These are phyloP conservation scores for Diorhabda carinulata DNA, from an alignment of 1,140 invertebrate genomes.

Conservation along the genomic window DNA sequence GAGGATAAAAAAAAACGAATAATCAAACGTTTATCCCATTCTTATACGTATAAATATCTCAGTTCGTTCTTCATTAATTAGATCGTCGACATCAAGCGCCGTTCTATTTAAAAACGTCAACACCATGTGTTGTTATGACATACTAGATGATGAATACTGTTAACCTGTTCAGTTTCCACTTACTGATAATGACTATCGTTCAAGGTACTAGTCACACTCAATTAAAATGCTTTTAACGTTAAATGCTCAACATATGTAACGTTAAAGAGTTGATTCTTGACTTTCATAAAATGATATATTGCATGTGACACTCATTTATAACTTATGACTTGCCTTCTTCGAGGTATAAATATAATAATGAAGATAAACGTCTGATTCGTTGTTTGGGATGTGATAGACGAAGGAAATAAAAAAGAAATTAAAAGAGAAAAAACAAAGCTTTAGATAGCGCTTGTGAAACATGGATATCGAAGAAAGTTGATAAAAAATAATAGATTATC, in stretches of 20 bases:
- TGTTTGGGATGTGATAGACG: too few relatives aligned
- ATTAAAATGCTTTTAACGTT: conserved; percentile 3
- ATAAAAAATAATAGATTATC: too few relatives aligned
- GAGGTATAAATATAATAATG: background rate
- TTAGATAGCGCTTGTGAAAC: too few relatives aligned
- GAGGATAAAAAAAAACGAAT: too few relatives aligned
- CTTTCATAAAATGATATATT: background rate
- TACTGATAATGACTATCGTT: background rate
- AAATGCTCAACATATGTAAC: background rate
- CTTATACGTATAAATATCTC: too few relatives aligned
- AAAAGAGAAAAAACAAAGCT: too few relatives aligned
- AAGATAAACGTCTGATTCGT: background rate
- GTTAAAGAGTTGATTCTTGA: background rate
- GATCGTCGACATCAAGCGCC: too few relatives aligned
- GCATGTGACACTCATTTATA: background rate
- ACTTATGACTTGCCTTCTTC: background rate
- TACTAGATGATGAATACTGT: background rate
- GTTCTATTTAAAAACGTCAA: background rate
- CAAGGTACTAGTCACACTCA: conserved; percentile 1
- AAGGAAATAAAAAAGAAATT: too few relatives aligned
- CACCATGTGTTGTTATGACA: conserved; percentile 1
- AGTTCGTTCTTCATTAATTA: too few relatives aligned
- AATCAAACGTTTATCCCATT: too few relatives aligned
- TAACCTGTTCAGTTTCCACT: conserved; percentile 2
- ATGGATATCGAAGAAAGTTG: too few relatives aligned